Base-by-base conservation (phyloP, 1,140 invertebrate genomes). In the Drosophila baimaii region DNA sequence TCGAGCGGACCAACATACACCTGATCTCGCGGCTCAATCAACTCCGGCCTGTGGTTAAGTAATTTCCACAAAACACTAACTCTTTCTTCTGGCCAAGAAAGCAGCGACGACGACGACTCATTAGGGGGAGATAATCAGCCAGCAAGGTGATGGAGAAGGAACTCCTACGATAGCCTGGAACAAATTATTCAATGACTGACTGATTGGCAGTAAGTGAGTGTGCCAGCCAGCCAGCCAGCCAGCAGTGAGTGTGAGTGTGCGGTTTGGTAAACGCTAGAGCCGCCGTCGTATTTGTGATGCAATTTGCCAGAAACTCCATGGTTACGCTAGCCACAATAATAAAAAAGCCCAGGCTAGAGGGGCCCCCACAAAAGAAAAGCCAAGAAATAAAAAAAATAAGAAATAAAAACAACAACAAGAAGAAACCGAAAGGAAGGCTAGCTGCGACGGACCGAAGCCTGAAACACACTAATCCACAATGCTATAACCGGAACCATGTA, bases 261-360 rank as follows among this genome's bases (percentile, higher is more conserved):
- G 46, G 69, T 58, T 86, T 88, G 83, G 82, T 69, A 76, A 88
- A 88, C 75, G 63, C 47, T 52, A 35, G 39, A 33, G 47, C 66
- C 47, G 17, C 27, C 23, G 33, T 61, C 61, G 65, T 71, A 69
- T 64, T 55, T 58, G 65, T 84, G 82, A 85, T 86, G 82, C 83
- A 85, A 85, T 85, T 86, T 75, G 79, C 69, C 78, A 83, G 61
- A 83, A 82, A 85, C 61, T 71, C 79, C 65, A 61, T 73, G 70
- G 66, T 86, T 86, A 82, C 78, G 83, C 66, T 78, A 70, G 75
- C 58, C 47, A 63, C 10, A 41, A 33, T 33, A 10, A 43, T 23
- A 25, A 25, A 56, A 43, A 56, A 56, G 31, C 33, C 41, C 31
- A 56, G 33, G 21, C 54, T 17, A 29, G 12, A n/a, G 31, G 17